These are phyloP conservation scores for Epizoanthus stellaris DNA, from an alignment of 92 coral and sea anemone species.

Conservation along the genomic window DNA sequence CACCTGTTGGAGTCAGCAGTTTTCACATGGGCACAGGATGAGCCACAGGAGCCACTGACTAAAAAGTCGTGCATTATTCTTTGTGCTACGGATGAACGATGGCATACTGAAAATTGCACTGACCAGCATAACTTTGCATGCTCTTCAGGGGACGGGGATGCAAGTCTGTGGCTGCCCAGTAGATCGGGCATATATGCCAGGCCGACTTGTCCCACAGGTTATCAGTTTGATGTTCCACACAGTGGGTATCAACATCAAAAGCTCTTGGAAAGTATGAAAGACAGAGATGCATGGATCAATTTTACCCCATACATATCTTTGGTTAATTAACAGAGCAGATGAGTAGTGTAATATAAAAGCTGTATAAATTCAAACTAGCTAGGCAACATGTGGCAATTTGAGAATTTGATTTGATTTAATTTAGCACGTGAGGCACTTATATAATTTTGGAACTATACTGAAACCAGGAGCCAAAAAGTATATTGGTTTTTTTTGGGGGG, in stretches of 20 bases:
- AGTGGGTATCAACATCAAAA: conserved; percentile 70
- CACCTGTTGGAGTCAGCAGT: conserved; percentile 74
- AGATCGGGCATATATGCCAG: conserved; percentile 50
- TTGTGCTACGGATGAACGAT: conserved; percentile 66
- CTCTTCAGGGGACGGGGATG: conserved; percentile 14
- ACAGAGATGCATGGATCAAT: conserved; percentile 74
- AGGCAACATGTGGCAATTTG: too few species aligned
- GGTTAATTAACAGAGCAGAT: not conserved
- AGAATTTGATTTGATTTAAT: too few species aligned
- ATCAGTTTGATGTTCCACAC: conserved; percentile 73
- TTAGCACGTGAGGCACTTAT: too few species aligned
- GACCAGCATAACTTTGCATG: conserved; percentile 73
- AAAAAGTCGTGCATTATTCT: conserved; percentile 61
- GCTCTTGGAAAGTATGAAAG: conserved; percentile 46
- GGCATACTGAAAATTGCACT: conserved; percentile 72
- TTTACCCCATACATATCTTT: conserved; percentile 64
- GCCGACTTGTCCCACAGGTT: conserved; percentile 76
- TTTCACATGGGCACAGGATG: conserved; percentile 84
- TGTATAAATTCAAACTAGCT: too few species aligned
- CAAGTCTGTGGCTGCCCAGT: conserved; percentile 50
- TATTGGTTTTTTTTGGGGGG: too few species aligned
- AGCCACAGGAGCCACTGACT: conserved; percentile 65
- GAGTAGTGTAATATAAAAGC: too few species aligned
- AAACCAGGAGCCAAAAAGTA: too few species aligned
- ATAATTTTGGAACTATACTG: too few species aligned